These are phyloP conservation scores for Peucedramus taeniatus DNA, from an alignment of 2,113 vertebrate species.

Conservation along the genomic window DNA sequence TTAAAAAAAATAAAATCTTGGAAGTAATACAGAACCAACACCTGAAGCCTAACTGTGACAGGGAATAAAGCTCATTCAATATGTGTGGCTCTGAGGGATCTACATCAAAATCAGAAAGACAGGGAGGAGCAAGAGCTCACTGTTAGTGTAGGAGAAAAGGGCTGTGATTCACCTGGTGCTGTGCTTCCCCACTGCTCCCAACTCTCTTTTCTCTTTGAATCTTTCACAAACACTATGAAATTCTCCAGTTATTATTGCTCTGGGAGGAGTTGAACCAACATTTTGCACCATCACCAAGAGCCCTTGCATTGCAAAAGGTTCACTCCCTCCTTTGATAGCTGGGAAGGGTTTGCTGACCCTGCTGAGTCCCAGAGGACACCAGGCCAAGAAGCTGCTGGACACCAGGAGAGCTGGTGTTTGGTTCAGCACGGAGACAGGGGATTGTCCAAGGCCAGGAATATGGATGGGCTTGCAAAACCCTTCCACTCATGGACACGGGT, in stretches of 20 bases:
- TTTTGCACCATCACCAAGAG: neutral
- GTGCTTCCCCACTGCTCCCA: neutral
- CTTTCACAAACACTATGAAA: neutral
- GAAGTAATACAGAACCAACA: neutral
- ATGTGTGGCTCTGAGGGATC: neutral
- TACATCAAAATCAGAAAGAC: neutral
- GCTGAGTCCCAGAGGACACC: neutral
- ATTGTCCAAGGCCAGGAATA: neutral
- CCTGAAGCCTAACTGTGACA: neutral
- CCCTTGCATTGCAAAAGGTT: neutral
- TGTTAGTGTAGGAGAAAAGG: neutral
- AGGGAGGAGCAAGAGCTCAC: neutral
- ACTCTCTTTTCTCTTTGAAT: neutral
- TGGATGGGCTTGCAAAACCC: neutral
- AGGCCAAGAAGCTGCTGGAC: neutral
- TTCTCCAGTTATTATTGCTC: neutral
- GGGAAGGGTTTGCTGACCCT: neutral
- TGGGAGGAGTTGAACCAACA: neutral
- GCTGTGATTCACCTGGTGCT: neutral
- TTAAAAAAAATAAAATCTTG: neutral
- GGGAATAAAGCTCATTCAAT: neutral
- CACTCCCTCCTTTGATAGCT: accelerated
- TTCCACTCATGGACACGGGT: neutral
- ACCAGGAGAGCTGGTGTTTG: neutral
- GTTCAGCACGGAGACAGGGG: neutral